Conservation (phyloP, 1,140 invertebrate species). For the Trichogramma pretiosum region DNA sequence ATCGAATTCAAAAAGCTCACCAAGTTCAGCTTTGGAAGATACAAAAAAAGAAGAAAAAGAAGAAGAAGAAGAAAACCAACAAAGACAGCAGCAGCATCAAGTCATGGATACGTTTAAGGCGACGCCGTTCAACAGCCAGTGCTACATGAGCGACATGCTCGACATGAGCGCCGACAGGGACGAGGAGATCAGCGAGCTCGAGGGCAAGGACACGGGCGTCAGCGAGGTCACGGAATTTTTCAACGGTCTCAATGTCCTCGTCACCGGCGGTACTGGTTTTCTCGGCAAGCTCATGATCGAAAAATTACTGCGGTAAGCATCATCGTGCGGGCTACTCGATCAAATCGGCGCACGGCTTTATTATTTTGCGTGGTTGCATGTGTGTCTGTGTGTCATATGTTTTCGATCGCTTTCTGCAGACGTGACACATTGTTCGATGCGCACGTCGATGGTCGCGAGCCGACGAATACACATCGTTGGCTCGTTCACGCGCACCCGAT, state of each 20-base stretch:
- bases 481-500: too few relatives aligned
- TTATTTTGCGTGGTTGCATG: too few relatives aligned
- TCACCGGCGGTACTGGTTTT: conserved; percentile 57
- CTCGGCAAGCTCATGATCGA: conserved; percentile 61
- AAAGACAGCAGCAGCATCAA: too few relatives aligned
- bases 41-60: not conserved
- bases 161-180: conserved; percentile 21
- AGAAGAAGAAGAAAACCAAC: not conserved
- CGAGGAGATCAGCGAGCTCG: not conserved
- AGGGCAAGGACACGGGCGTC: conserved; percentile 2
- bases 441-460: too few relatives aligned
- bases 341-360: too few relatives aligned
- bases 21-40: not conserved
- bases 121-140: not conserved
- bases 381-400: too few relatives aligned
- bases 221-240: conserved; percentile 35
- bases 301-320: conserved; percentile 49
- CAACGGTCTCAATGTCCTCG: conserved; percentile 31
- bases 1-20: too few relatives aligned
- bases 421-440: conserved; percentile 3
- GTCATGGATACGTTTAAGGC: too few relatives aligned
- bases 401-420: too few relatives aligned
- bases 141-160: conserved; percentile 20
- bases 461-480: too few relatives aligned
- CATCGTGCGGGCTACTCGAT: too few relatives aligned